A percentile compares a stretch with the other conserved stretches of the same genome.
phyloP scores from a whole-genome alignment of 2,113 vertebrate genomes.

The Myxocyprinus asiaticus region DNA sequence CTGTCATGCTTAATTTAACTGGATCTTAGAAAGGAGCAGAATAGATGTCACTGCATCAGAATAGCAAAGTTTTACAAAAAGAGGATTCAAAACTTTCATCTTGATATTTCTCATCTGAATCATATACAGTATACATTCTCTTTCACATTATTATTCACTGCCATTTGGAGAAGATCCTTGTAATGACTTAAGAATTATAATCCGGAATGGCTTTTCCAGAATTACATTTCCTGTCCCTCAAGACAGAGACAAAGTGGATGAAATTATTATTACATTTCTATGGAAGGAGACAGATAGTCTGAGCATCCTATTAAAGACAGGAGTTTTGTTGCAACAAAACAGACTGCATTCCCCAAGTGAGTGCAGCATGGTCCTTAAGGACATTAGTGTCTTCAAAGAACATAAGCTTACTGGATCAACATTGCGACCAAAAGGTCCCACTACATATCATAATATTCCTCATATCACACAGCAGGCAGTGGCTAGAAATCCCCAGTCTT shows the following conservation, averaged over 20 bases:
- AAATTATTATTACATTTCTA: slow-evolving; percentile 60
- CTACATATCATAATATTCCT: background rate
- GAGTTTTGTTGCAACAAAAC: slow-evolving; percentile 2
- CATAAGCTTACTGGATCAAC: background rate
- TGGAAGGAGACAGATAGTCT: slow-evolving; percentile 54
- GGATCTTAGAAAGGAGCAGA: background rate
- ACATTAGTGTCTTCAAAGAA: slow-evolving; percentile 4
- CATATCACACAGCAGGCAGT: background rate
- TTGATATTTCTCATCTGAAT: background rate
- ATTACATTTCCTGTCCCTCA: slow-evolving; percentile 52
- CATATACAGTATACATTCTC: background rate
- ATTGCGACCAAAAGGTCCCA: slow-evolving; percentile 2
- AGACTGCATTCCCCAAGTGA: background rate
- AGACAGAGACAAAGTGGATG: slow-evolving; percentile 55
- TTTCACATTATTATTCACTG: slow-evolving; percentile 18
- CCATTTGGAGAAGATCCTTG: slow-evolving; percentile 37
- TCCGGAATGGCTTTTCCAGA: slow-evolving; percentile 53
- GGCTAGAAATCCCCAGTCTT: slow-evolving; percentile 1
- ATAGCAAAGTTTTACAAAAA: background rate
- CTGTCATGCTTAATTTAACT: background rate
- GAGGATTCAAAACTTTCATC: too few species aligned
- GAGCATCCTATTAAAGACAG: slow-evolving; percentile 34
- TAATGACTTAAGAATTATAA: slow-evolving; percentile 46
- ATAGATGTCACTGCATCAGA: background rate
- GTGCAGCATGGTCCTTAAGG: slow-evolving; percentile 14